A percentile compares a stretch with the other conserved stretches of the same genome.
Evolutionary conservation across 2,113 vertebrate genomes (phyloP).

Genomic region (Callithrix jacchus): DNA sequence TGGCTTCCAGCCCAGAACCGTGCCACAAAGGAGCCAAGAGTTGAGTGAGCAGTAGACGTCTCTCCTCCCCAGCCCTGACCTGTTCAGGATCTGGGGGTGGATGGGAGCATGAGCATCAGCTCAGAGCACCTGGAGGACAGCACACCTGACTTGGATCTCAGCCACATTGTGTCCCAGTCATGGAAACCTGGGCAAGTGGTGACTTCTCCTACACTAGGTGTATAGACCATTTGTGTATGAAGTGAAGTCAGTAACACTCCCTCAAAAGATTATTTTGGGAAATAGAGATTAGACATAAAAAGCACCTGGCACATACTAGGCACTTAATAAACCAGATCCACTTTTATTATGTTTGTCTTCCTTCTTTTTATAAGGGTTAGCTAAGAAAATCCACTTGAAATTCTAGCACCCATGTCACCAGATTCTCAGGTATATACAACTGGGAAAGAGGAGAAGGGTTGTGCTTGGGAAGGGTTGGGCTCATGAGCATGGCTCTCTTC

Average conservation of each 20-base stretch:
- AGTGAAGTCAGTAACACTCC: neutral
- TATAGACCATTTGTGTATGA: neutral
- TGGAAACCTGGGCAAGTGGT: neutral
- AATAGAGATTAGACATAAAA: neutral
- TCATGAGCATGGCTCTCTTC: neutral
- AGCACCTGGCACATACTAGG: neutral
- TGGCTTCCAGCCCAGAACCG: neutral
- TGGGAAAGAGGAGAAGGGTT: neutral
- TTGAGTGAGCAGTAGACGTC: neutral
- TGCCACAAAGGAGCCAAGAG: neutral
- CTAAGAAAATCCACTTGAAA: neutral
- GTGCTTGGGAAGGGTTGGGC: neutral
- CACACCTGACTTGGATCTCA: neutral
- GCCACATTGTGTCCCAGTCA: neutral
- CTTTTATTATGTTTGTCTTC: neutral
- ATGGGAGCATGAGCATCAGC: neutral
- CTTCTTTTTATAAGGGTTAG: slow-evolving; percentile 8
- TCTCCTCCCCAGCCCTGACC: neutral
- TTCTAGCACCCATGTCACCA: neutral
- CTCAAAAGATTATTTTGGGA: neutral
- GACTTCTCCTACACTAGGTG: neutral
- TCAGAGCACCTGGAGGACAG: neutral
- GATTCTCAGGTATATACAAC: neutral
- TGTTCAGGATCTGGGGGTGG: neutral
- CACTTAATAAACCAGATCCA: neutral